phyloP scores from a whole-genome alignment of 2,113 vertebrate genomes.

The Desmodus rotundus region DNA sequence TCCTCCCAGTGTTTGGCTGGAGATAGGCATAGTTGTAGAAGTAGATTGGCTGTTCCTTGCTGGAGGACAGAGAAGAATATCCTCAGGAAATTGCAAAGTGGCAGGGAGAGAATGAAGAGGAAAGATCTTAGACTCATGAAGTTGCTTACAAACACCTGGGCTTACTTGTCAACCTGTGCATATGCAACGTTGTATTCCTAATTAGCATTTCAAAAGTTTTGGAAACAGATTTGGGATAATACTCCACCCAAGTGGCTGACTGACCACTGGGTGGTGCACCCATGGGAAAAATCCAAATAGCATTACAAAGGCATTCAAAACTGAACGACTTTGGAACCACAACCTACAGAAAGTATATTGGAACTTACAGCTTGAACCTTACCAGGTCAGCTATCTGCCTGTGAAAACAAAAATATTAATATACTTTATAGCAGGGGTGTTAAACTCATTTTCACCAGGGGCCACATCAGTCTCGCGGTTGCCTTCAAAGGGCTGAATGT shows the following conservation, averaged over 20 bases:
- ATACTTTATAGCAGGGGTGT: background rate
- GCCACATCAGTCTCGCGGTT: too few relatives aligned
- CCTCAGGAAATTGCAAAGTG: background rate
- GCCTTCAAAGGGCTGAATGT: too few relatives aligned
- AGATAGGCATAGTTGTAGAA: background rate
- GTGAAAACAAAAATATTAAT: constrained; percentile 12
- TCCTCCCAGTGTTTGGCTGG: background rate
- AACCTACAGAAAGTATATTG: background rate
- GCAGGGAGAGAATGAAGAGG: background rate
- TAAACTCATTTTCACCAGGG: too few relatives aligned
- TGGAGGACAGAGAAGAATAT: background rate
- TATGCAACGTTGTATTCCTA: background rate
- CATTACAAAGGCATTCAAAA: background rate
- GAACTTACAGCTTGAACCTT: background rate
- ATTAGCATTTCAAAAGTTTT: background rate
- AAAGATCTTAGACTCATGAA: background rate
- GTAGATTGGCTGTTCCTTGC: background rate
- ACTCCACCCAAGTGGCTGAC: background rate
- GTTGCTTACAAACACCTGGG: background rate
- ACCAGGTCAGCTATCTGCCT: background rate
- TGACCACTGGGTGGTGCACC: background rate
- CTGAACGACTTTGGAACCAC: background rate
- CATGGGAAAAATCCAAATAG: background rate
- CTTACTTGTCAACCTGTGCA: background rate
- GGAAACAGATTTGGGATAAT: background rate